These are phyloP conservation scores for Hystrix brachyura DNA, from an alignment of 2,113 vertebrate genomes.

Conservation along the genomic window DNA sequence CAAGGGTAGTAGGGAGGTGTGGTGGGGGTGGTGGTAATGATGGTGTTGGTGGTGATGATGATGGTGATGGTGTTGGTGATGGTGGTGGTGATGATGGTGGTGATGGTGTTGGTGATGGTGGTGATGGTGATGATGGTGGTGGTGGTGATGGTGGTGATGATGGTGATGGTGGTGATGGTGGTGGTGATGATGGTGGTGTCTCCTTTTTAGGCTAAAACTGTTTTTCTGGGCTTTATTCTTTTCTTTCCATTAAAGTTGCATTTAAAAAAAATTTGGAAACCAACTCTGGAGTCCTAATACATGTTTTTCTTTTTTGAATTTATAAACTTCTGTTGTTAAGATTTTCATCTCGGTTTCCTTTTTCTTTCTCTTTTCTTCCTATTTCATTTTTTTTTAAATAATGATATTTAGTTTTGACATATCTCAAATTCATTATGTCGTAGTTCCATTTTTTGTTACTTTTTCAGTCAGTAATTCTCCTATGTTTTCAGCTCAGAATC, in stretches of 20 bases:
- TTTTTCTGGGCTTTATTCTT: not conserved
- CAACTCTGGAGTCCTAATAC: not conserved
- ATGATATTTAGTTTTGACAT: not conserved
- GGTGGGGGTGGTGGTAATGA: accelerated
- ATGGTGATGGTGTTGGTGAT: accelerated
- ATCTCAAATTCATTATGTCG: not conserved
- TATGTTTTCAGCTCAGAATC: not conserved
- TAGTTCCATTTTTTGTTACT: not conserved
- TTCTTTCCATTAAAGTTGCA: constrained; percentile 35
- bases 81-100: accelerated
- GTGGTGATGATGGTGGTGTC: no score
- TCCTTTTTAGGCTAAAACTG: constrained; percentile 11
- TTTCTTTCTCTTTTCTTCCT: not conserved
- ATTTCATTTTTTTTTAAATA: constrained; percentile 7
- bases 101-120: no score
- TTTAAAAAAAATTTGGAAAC: not conserved
- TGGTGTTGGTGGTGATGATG: accelerated
- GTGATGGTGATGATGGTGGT: no score
- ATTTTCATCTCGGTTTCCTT: not conserved
- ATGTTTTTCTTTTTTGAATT: not conserved
- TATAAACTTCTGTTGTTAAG: constrained; percentile 23
- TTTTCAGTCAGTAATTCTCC: constrained; percentile 13
- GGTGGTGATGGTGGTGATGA: no score
- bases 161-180: no score
- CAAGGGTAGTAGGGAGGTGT: no score